Evolutionary conservation across 2,113 vertebrate species (phyloP).

Genomic region (Rutilus rutilus): DNA sequence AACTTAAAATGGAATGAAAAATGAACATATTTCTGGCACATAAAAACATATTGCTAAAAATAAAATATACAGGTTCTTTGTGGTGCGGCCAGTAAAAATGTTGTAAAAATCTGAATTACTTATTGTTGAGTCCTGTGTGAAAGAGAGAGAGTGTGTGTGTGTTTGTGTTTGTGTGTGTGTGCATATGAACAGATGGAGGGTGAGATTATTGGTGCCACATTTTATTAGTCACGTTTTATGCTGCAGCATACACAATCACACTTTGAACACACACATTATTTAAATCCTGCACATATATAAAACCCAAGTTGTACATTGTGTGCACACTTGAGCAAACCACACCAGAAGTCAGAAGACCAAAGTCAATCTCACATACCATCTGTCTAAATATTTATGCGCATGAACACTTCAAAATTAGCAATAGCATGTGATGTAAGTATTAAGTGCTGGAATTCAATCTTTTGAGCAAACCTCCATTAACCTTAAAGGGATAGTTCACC

Average conservation of each 20-base stretch:
- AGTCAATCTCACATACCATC: conserved; percentile 45
- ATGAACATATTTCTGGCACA: background rate
- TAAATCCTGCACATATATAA: background rate
- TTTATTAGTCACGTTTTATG: conserved; percentile 58
- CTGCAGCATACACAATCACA: conserved; percentile 28
- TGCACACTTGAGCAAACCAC: background rate
- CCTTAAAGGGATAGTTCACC: no score
- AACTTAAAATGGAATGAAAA: background rate
- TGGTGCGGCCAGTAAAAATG: background rate
- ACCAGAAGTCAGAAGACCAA: conserved; percentile 1
- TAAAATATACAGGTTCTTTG: background rate
- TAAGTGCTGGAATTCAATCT: background rate
- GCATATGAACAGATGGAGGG: conserved; percentile 60
- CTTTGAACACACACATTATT: background rate
- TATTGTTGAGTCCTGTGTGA: conserved; percentile 28
- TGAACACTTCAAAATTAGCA: conserved; percentile 6
- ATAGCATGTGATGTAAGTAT: background rate
- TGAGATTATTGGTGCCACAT: conserved; percentile 58
- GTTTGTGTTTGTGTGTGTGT: conserved; percentile 48
- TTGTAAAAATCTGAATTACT: background rate
- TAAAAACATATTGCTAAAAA: background rate
- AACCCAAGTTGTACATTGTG: background rate
- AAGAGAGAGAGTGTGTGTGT: conserved; percentile 8
- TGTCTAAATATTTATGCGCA: background rate
- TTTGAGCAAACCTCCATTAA: no score